Percentiles rank a stretch among this genome's conserved stretches.
Conservation (phyloP, 2,113 vertebrate species). For the Corythoichthys haematopterus region DNA sequence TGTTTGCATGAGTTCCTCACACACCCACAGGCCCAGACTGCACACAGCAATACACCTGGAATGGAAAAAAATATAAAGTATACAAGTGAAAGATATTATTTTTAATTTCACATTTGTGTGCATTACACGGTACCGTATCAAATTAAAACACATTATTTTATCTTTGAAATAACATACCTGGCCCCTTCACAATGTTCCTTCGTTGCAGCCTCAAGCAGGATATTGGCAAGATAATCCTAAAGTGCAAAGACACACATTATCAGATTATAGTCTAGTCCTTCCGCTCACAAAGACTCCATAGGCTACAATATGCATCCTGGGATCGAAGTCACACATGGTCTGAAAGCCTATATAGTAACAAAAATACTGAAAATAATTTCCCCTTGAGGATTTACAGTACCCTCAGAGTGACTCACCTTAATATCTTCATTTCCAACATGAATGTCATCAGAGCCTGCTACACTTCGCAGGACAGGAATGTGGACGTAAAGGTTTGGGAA, state of each 20-base stretch:
- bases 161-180: conserved; percentile 73
- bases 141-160: background rate
- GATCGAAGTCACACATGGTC: conserved; percentile 1
- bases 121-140: background rate
- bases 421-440: conserved; percentile 73
- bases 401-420: conserved; percentile 73
- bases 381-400: background rate
- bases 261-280: background rate
- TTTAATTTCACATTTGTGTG: background rate
- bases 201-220: conserved; percentile 85
- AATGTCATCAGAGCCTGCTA: conserved; percentile 69
- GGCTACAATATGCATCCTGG: background rate
- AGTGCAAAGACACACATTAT: conserved; percentile 13
- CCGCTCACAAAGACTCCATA: background rate
- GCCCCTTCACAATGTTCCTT: conserved; percentile 88
- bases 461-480: conserved; percentile 74
- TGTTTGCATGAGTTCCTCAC: conserved; percentile 84
- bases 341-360: background rate
- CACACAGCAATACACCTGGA: conserved; percentile 89
- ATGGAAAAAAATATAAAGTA: background rate
- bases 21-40: conserved; percentile 92
- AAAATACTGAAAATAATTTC: background rate
- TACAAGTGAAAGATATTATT: background rate
- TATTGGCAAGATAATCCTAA: conserved; percentile 87
- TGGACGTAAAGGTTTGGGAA: conserved; percentile 89